These are phyloP conservation scores for Pygmarrhopalites habei DNA, from an alignment of 1,140 invertebrate species.

Conservation along the genomic window DNA sequence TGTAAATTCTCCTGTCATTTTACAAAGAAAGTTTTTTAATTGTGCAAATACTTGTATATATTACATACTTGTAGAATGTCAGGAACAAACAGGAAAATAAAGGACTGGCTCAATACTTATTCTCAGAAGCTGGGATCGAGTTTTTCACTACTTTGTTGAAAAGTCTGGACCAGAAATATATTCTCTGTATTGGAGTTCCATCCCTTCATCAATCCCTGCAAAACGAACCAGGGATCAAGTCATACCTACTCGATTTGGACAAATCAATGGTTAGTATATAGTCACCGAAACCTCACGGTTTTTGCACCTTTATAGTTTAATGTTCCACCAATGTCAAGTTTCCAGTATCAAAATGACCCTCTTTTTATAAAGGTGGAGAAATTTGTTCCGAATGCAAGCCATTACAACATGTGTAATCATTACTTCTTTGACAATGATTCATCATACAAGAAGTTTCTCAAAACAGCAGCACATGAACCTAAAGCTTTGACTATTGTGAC, in stretches of 20 bases:
- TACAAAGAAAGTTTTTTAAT: background rate
- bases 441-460: slow-evolving; percentile 11
- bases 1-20: no score
- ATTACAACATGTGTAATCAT: slow-evolving; percentile 26
- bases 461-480: background rate
- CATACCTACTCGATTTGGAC: slow-evolving; percentile 15
- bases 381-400: background rate
- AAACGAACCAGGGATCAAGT: background rate
- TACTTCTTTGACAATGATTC: slow-evolving; percentile 11
- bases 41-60: background rate
- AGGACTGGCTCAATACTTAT: slow-evolving; percentile 17
- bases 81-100: background rate
- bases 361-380: slow-evolving; percentile 6
- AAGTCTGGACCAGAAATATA: background rate
- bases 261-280: background rate
- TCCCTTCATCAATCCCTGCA: slow-evolving; percentile 4
- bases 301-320: no score
- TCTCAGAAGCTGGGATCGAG: background rate
- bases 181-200: slow-evolving; percentile 17
- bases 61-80: background rate
- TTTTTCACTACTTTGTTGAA: slow-evolving; percentile 8
- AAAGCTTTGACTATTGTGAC: background rate
- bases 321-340: no score
- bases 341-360: no score
- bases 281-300: no score